Percentiles rank a stretch among this genome's conserved stretches.
Conservation (phyloP, 2,888 invertebrate genomes). For the Heliconius cydno region DNA sequence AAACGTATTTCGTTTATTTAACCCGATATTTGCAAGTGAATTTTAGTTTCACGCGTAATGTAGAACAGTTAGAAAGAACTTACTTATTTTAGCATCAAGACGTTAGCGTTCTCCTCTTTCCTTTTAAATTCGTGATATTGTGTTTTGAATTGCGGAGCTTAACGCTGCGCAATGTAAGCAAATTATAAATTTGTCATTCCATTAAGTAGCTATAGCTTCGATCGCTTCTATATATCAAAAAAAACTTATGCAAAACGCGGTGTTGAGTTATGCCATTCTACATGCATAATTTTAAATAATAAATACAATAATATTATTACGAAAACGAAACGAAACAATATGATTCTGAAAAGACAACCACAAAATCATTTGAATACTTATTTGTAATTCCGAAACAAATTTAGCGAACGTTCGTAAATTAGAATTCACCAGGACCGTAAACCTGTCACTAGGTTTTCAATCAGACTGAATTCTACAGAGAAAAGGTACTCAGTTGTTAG, state of each 20-base stretch:
- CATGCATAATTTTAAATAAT: too few species aligned
- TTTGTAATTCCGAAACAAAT: slow-evolving; percentile 26
- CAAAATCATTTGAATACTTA: slow-evolving; percentile 10
- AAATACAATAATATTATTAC: not conserved
- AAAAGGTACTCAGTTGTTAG: not conserved
- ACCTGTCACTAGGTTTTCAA: slow-evolving; percentile 44
- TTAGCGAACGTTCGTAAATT: slow-evolving; percentile 32
- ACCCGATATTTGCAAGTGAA: too few species aligned
- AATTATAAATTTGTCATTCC: too few species aligned
- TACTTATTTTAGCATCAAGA: too few species aligned
- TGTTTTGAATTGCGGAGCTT: not conserved
- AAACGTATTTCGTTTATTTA: not conserved
- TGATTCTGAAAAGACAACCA: not conserved
- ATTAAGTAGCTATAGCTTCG: too few species aligned
- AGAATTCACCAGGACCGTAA: slow-evolving; percentile 30
- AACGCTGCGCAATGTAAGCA: not conserved
- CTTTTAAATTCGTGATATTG: too few species aligned
- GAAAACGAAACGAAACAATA: not conserved
- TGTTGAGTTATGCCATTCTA: too few species aligned
- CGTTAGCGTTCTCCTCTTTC: too few species aligned
- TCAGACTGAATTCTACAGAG: slow-evolving; percentile 30
- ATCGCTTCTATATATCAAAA: not conserved
- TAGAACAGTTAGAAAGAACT: too few species aligned
- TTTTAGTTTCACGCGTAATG: too few species aligned
- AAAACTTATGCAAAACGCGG: not conserved